phyloP scores from a whole-genome alignment of 2,113 vertebrate species.

The Pseudorasbora parva region DNA sequence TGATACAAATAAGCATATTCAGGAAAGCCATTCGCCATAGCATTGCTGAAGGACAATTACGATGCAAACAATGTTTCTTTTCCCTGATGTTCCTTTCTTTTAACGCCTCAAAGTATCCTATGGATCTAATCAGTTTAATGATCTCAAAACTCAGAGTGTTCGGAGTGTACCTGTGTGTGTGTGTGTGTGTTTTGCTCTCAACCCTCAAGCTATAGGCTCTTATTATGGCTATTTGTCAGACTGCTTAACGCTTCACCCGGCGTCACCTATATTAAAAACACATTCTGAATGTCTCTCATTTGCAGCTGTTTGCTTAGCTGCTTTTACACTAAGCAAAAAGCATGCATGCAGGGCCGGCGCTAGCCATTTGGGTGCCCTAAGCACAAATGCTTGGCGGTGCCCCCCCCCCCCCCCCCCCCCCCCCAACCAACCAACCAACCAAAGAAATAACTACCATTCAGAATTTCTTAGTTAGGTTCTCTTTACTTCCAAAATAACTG shows the following conservation, averaged over 20 bases:
- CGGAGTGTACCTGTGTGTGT: too few species aligned
- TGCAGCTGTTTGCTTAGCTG: constrained; percentile 9
- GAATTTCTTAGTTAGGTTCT: too few species aligned
- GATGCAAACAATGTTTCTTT: neutral
- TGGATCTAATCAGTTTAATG: constrained; percentile 12
- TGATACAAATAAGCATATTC: neutral
- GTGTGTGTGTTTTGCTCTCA: constrained; percentile 6
- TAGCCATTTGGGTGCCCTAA: too few species aligned
- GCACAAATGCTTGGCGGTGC: too few species aligned
- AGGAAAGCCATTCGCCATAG: neutral
- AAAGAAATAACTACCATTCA: too few species aligned
- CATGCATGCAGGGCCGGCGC: too few species aligned
- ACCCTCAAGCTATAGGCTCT: constrained; percentile 14
- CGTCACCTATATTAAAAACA: constrained; percentile 11
- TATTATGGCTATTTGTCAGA: constrained; percentile 30
- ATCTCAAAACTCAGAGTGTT: neutral
- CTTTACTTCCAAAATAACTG: too few species aligned
- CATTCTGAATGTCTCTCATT: neutral
- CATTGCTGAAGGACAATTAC: neutral
- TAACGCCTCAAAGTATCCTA: constrained; percentile 1
- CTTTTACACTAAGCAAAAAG: constrained; percentile 1
- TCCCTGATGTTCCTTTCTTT: neutral
- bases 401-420: too few species aligned
- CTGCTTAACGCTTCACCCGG: neutral
- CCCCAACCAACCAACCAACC: too few species aligned